A percentile compares a stretch with the other conserved stretches of the same genome.
These are phyloP conservation scores for Amblyopsis rosae DNA, from an alignment of 2,113 vertebrate species.

Conservation along the genomic window DNA sequence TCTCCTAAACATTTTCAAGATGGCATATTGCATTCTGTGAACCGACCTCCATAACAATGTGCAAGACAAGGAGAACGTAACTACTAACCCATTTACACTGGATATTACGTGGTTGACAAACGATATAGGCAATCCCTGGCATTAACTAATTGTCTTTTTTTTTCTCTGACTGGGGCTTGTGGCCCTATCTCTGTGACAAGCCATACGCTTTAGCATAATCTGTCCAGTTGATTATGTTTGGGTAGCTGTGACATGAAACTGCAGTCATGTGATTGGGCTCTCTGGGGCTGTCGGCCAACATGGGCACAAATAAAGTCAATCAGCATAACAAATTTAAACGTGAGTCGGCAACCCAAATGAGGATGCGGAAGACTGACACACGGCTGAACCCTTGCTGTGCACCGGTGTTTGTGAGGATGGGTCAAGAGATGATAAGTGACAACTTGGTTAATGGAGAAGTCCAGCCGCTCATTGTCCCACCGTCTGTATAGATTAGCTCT, in stretches of 20 bases:
- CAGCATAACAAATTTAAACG: conserved; percentile 55
- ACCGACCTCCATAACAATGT: too few species aligned
- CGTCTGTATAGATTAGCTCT: conserved; percentile 1
- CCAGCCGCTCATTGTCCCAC: conserved; percentile 28
- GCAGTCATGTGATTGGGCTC: conserved; percentile 45
- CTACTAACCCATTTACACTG: not conserved
- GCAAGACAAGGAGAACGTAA: too few species aligned
- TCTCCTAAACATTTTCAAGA: too few species aligned
- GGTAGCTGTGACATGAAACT: conserved; percentile 56
- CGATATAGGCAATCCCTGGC: conserved; percentile 11
- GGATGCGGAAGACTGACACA: conserved; percentile 39
- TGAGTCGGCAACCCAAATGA: conserved; percentile 55
- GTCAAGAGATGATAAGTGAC: conserved; percentile 43
- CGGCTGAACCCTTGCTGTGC: not conserved
- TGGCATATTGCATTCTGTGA: too few species aligned
- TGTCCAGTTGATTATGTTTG: conserved; percentile 62
- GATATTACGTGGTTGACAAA: conserved; percentile 3
- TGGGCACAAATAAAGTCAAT: conserved; percentile 52
- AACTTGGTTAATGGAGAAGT: conserved; percentile 50
- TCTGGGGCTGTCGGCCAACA: conserved; percentile 47
- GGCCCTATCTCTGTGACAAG: conserved; percentile 10
- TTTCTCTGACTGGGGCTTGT: conserved; percentile 19
- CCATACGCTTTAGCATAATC: conserved; percentile 56
- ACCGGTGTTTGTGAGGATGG: conserved; percentile 19
- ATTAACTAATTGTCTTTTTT: conserved; percentile 27